Evolutionary conservation across 2,888 invertebrate genomes (phyloP).

Genomic region (Embidobia sp.): DNA sequence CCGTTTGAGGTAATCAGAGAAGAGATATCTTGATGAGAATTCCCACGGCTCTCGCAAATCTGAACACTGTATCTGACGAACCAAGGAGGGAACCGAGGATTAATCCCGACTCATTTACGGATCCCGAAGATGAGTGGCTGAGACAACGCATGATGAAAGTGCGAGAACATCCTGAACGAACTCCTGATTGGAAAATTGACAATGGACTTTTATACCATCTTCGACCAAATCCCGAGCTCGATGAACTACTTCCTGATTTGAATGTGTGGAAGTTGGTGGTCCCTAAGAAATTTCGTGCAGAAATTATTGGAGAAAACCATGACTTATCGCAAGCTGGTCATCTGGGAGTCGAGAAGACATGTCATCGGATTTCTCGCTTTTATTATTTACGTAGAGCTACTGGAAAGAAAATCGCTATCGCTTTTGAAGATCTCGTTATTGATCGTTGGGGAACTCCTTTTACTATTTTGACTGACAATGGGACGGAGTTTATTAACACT

Average conservation of each 20-base stretch:
- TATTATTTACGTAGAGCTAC: constrained; percentile 17
- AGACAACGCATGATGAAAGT: too few species aligned
- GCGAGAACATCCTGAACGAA: too few species aligned
- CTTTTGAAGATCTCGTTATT: not conserved
- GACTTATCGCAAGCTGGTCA: constrained; percentile 6
- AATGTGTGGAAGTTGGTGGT: not conserved
- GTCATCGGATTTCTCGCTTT: constrained; percentile 4
- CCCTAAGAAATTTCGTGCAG: not conserved
- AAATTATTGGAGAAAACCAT: not conserved
- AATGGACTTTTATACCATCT: too few species aligned
- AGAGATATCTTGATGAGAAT: constrained; percentile 5
- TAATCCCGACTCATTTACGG: too few species aligned
- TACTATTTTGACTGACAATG: constrained; percentile 1
- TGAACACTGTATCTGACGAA: not conserved
- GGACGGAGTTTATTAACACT: constrained; percentile 1
- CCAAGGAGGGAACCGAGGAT: not conserved
- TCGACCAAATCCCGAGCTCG: too few species aligned
- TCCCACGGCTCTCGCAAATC: constrained; percentile 9
- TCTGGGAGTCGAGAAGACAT: constrained; percentile 8
- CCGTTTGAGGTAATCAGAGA: constrained; percentile 1
- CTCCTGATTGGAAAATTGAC: not conserved
- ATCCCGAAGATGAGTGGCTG: too few species aligned
- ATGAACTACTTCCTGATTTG: not conserved
- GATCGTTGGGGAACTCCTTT: constrained; percentile 8
- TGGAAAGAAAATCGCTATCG: not conserved